Percentiles rank a stretch among this genome's conserved stretches.
Conservation (phyloP, 1,140 invertebrate genomes). For the Bombus difficillimus region DNA sequence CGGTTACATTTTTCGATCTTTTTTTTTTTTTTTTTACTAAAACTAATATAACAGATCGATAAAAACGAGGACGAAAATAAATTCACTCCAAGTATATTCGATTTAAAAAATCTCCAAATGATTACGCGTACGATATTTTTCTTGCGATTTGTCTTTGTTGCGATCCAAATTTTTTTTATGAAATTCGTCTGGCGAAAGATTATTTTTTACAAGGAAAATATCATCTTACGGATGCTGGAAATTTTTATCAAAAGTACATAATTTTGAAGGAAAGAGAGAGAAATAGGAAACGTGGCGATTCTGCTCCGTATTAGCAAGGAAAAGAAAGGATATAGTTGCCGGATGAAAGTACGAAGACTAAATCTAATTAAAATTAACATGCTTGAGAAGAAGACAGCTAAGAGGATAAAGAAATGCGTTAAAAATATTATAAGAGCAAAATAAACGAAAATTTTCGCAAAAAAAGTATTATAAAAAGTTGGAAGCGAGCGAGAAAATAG, state of each 20-base stretch:
- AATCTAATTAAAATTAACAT: constrained; percentile 11
- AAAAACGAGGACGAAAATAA: too few species aligned
- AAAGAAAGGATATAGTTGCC: neutral
- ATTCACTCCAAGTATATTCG: neutral
- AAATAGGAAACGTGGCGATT: neutral
- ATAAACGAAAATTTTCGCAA: neutral
- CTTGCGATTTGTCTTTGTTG: neutral
- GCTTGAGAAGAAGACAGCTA: neutral
- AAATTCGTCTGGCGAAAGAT: neutral
- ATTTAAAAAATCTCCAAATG: neutral
- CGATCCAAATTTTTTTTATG: neutral
- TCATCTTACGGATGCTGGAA: too few species aligned
- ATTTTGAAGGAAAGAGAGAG: neutral
- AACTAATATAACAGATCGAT: neutral
- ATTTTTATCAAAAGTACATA: neutral
- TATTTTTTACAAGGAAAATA: neutral
- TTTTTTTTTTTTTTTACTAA: neutral
- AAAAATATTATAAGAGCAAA: neutral
- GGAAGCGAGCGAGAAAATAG: neutral
- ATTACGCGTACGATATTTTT: neutral
- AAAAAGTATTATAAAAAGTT: neutral
- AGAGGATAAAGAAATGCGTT: neutral
- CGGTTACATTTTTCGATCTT: neutral
- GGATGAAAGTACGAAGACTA: neutral
- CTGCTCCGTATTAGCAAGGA: neutral